These are phyloP conservation scores for Lipotes vexillifer DNA, from an alignment of 2,113 vertebrate species.

Conservation along the genomic window DNA sequence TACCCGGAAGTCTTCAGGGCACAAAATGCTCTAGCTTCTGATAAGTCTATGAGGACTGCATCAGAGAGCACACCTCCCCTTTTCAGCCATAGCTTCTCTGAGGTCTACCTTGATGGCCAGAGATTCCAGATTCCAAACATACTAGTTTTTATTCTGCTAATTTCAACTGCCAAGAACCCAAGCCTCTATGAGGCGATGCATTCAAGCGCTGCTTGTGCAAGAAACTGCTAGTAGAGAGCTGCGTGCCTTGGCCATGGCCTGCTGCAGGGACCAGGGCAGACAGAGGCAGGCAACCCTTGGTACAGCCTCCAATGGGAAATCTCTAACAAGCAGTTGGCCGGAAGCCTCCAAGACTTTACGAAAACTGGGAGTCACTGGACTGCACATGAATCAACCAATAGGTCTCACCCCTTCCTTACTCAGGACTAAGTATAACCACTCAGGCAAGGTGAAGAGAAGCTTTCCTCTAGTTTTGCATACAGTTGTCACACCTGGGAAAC, in stretches of 20 bases:
- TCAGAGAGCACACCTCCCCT: neutral
- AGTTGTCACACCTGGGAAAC: neutral
- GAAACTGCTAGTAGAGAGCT: too few species aligned
- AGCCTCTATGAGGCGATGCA: neutral
- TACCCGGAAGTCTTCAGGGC: neutral
- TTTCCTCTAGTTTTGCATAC: neutral
- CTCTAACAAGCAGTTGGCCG: neutral
- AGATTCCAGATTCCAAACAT: neutral
- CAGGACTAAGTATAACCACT: neutral
- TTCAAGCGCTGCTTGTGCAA: neutral
- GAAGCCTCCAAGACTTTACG: neutral
- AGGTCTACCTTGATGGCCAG: neutral
- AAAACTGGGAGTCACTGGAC: neutral
- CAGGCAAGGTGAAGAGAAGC: neutral
- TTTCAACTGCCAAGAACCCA: neutral
- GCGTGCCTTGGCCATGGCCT: neutral
- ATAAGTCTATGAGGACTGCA: neutral
- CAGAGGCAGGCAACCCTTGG: neutral
- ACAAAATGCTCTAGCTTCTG: slow-evolving; percentile 28
- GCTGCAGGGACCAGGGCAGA: neutral
- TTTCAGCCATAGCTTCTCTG: neutral
- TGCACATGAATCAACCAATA: neutral
- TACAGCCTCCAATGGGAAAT: neutral
- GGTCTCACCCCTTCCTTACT: neutral
- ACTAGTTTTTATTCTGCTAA: neutral